Evolutionary conservation across 2,888 invertebrate genomes (phyloP), one percentile per base, ranked within the genome.

Genomic region (Calliopum simillimum): DNA sequence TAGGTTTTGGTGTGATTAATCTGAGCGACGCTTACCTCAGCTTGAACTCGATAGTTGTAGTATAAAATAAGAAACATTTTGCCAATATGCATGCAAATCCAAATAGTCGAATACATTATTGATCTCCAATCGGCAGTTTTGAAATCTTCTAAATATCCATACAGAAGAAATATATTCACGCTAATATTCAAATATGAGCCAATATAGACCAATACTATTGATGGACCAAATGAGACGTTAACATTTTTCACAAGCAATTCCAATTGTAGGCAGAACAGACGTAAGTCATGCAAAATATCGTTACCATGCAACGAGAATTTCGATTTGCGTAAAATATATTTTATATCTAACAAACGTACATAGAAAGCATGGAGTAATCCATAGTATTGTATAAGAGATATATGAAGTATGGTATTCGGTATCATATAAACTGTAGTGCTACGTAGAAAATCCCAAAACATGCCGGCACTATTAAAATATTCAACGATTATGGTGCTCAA

Each of bases 11-110:
- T 11, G 33, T n/a, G 8, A 23, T 55, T 49, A 56, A 25, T 43
- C 47, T 43, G 21, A 64, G 56, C 16, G 19, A 63, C 21, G 64
- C 73, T 74, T 61, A 78, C 79, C 79, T 77, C 69, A 21, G 64
- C 47, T 56, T 71, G 67, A 23, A 77, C 61, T 14, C 64, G 55
- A 47, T 78, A 72, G 61, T 79, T 80, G 55, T 78, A 76, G 43
- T 76, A 77, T 16, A 79, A 63, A 41, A 79, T 78, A 5, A 77
- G 62, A 62, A 74, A 73, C 76, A 80, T 78, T 65, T 79, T 80
- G 0, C 64, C 75, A 16, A 72, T 55, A 64, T 78, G 76, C 76
- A 77, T 76, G 13, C 46, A 71, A 1, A 68, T 46, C 79, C 79
- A 79, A 5, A 71, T 63, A 1, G 73, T 21, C 1, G 75, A 76